Conservation (phyloP, 2,113 vertebrate species). For the Electrona antarctica region DNA sequence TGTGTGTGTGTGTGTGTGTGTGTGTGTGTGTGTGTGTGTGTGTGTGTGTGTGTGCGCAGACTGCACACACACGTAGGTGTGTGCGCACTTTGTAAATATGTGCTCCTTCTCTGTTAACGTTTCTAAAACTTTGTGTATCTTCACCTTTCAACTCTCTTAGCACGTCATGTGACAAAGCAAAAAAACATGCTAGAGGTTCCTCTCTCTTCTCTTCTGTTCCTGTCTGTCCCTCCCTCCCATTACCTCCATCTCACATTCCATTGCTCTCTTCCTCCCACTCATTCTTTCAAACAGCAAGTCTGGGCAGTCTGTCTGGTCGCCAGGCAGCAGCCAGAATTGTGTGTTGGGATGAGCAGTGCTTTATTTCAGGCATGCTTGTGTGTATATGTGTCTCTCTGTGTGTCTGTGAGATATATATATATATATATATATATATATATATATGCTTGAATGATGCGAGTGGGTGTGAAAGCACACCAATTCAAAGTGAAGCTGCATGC, state of each 20-base stretch:
- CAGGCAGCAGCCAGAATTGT: neutral
- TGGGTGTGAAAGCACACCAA: no score
- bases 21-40: neutral
- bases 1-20: neutral
- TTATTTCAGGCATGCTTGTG: neutral
- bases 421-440: no score
- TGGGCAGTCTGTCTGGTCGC: constrained; percentile 24
- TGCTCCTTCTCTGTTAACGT: neutral
- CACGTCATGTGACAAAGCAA: neutral
- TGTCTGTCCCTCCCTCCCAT: neutral
- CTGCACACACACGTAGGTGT: no score
- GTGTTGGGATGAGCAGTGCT: neutral
- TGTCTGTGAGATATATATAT: no score
- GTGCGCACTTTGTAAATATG: neutral
- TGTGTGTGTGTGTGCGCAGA: neutral
- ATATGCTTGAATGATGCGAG: no score
- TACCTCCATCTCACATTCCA: neutral
- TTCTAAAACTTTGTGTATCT: neutral
- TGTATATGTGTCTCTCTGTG: neutral
- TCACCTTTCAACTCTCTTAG: neutral
- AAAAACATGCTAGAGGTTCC: neutral
- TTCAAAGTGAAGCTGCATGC: neutral
- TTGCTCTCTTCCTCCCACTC: constrained; percentile 27
- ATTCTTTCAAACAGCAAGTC: constrained; percentile 12
- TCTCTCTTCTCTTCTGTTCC: neutral